Evolutionary conservation across 2,888 invertebrate genomes (phyloP).

Genomic region (Latrodectus elegans): DNA sequence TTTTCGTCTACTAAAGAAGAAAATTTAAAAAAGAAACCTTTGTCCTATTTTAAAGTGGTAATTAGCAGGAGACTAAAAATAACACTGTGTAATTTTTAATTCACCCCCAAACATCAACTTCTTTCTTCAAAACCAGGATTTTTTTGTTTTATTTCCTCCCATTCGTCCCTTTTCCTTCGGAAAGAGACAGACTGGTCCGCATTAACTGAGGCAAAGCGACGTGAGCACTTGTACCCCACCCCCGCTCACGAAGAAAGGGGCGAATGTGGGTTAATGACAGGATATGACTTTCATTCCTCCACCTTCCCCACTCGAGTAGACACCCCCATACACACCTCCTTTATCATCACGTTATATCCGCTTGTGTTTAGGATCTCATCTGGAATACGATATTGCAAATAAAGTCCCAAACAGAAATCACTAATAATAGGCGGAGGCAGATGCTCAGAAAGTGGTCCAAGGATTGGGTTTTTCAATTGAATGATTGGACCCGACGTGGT

Average conservation of each 20-base stretch:
- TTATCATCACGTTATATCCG: slow-evolving; percentile 57
- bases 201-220: slow-evolving; percentile 28
- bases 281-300: slow-evolving; percentile 66
- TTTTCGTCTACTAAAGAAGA: too few species aligned
- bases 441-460: too few species aligned
- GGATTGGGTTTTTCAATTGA: too few species aligned
- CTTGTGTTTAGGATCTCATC: slow-evolving; percentile 54
- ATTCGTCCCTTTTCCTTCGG: neutral
- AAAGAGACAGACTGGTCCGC: neutral
- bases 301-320: neutral
- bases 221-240: slow-evolving; percentile 41
- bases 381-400: slow-evolving; percentile 45
- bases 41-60: too few species aligned
- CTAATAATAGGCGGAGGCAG: slow-evolving; percentile 32
- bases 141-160: neutral
- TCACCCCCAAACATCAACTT: neutral
- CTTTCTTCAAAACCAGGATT: neutral
- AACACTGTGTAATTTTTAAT: neutral
- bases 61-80: too few species aligned
- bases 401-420: slow-evolving; percentile 55
- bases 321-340: neutral
- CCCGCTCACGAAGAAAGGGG: slow-evolving; percentile 61
- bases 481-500: too few species aligned
- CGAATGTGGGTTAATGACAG: slow-evolving; percentile 69
- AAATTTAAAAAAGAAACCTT: too few species aligned